Percentiles rank a stretch among this genome's conserved stretches.
Evolutionary conservation across 2,888 invertebrate genomes (phyloP).

Genomic region (Leptopilina drosophilae): DNA sequence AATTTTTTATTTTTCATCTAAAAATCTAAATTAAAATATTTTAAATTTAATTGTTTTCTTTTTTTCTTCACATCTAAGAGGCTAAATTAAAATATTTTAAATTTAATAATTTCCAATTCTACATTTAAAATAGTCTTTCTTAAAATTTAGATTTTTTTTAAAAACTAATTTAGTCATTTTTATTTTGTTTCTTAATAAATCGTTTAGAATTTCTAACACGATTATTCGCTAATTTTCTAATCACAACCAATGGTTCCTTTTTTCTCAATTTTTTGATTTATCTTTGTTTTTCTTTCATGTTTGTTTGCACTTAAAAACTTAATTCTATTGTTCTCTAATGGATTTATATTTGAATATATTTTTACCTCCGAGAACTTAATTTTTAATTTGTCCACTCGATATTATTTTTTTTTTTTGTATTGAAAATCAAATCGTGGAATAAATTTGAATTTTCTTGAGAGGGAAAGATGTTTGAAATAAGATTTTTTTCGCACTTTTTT

Average conservation of each 20-base stretch:
- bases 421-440: slow-evolving; percentile 3
- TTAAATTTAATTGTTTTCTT: background rate
- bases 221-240: slow-evolving; percentile 12
- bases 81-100: slow-evolving; percentile 20
- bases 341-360: background rate
- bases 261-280: slow-evolving; percentile 12
- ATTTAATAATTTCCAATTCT: slow-evolving; percentile 26
- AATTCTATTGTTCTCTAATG: background rate
- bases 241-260: slow-evolving; percentile 25
- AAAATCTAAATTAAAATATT: slow-evolving; percentile 29
- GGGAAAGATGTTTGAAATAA: background rate
- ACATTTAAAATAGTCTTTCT: background rate
- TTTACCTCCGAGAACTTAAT: slow-evolving; percentile 5
- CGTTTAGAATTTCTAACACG: background rate
- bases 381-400: background rate
- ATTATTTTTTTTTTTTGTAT: background rate
- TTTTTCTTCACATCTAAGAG: background rate
- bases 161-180: slow-evolving; percentile 20
- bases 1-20: slow-evolving; percentile 5
- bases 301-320: background rate
- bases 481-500: too few species aligned
- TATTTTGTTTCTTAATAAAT: background rate
- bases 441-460: background rate
- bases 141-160: slow-evolving; percentile 31
- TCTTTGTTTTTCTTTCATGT: background rate